Evolutionary conservation across 2,113 vertebrate species (phyloP).

Genomic region (Alexandromys fortis): DNA sequence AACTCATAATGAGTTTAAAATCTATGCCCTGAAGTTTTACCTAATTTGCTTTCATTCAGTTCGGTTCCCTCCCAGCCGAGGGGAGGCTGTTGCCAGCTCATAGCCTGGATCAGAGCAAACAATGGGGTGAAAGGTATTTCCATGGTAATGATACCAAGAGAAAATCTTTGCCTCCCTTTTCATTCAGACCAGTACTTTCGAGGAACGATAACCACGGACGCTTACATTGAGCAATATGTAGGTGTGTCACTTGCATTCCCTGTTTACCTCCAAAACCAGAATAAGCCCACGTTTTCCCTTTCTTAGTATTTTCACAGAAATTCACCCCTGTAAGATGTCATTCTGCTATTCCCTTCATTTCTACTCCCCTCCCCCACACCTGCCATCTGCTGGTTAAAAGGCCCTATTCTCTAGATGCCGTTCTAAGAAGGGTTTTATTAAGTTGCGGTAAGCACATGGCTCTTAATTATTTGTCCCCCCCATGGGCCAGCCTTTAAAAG

Average conservation of each 20-base stretch:
- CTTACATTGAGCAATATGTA: background rate
- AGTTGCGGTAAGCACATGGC: constrained; percentile 19
- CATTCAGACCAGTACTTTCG: background rate
- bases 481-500: constrained; percentile 50
- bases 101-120: constrained; percentile 43
- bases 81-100: background rate
- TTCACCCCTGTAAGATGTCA: background rate
- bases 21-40: constrained; percentile 6
- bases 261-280: constrained; percentile 21
- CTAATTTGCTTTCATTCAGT: constrained; percentile 51
- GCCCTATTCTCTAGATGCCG: background rate
- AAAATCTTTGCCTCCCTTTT: constrained; percentile 48
- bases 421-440: constrained; percentile 62
- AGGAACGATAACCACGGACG: constrained; percentile 8
- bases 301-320: constrained; percentile 30
- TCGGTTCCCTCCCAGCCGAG: constrained; percentile 22
- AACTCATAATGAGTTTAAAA: constrained; percentile 5
- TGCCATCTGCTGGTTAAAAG: constrained; percentile 42
- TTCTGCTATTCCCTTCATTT: background rate
- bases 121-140: constrained; percentile 58
- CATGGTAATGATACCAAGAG: constrained; percentile 48
- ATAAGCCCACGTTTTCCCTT: background rate
- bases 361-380: background rate
- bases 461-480: constrained; percentile 50
- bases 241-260: background rate